Evolutionary conservation across 2,797 vertebrate genomes (phyloP).

Genomic region (Karalla daura): DNA sequence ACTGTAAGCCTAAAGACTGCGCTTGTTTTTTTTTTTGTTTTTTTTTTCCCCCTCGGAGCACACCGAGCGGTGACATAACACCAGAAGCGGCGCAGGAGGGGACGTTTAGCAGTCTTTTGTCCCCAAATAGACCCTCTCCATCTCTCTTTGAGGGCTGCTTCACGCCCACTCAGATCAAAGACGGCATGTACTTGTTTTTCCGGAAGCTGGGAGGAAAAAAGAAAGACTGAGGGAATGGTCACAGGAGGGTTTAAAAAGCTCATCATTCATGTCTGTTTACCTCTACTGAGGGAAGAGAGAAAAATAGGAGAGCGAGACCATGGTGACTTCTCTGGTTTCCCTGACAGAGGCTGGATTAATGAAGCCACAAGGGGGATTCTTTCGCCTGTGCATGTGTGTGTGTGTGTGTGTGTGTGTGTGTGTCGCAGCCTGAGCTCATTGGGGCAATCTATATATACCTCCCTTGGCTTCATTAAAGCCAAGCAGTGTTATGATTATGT

Average conservation of each 20-base stretch:
- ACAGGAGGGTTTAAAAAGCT: constrained; percentile 69
- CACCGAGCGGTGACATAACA: constrained; percentile 41
- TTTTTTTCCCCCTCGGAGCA: no score
- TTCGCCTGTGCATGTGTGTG: constrained; percentile 31
- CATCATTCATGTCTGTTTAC: constrained; percentile 78
- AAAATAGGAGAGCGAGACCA: constrained; percentile 54
- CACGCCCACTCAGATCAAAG: constrained; percentile 65
- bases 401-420: constrained; percentile 22
- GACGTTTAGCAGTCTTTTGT: constrained; percentile 68
- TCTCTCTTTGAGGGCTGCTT: constrained; percentile 65
- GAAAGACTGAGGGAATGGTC: constrained; percentile 53
- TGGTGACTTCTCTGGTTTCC: constrained; percentile 72
- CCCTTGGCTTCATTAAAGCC: constrained; percentile 49
- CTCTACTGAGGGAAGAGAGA: constrained; percentile 57
- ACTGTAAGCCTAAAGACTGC: constrained; percentile 11
- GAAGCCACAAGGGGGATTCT: constrained; percentile 77
- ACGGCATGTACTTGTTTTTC: constrained; percentile 64
- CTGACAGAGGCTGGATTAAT: constrained; percentile 76
- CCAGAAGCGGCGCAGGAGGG: constrained; percentile 40
- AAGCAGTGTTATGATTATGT: constrained; percentile 48
- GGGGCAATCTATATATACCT: constrained; percentile 54
- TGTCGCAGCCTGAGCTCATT: constrained; percentile 46
- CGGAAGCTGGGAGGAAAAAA: constrained; percentile 51
- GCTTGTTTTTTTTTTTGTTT: constrained; percentile 13
- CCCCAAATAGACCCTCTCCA: constrained; percentile 54